Conservation (phyloP, 2,113 vertebrate species). For the Psittacus erithacus region DNA sequence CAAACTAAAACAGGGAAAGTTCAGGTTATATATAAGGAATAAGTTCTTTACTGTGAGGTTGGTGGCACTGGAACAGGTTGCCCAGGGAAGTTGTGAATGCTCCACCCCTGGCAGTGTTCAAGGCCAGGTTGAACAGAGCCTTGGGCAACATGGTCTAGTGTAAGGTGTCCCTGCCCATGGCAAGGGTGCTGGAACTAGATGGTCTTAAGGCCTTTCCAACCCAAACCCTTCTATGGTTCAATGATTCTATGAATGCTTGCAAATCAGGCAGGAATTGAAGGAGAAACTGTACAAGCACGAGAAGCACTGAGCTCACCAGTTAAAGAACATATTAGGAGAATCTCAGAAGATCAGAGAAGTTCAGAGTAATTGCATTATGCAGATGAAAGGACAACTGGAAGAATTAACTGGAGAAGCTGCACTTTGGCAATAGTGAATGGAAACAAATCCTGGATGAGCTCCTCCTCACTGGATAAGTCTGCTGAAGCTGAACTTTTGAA, state of each 20-base stretch:
- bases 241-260: neutral
- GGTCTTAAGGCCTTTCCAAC: neutral
- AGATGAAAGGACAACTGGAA: neutral
- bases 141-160: neutral
- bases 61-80: neutral
- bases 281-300: neutral
- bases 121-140: neutral
- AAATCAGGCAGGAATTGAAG: neutral
- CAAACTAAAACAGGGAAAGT: neutral
- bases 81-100: neutral
- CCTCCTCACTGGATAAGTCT: neutral
- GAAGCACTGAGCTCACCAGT: neutral
- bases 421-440: neutral
- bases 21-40: neutral
- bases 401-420: neutral
- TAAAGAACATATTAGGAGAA: neutral
- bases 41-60: neutral
- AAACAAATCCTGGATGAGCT: neutral
- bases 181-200: neutral
- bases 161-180: neutral
- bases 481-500: neutral
- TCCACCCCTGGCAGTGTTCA: neutral
- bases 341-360: neutral
- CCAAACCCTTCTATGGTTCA: neutral
- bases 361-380: neutral